Evolutionary conservation across 2,113 vertebrate genomes (phyloP).

Genomic region (Phoenicopterus ruber): DNA sequence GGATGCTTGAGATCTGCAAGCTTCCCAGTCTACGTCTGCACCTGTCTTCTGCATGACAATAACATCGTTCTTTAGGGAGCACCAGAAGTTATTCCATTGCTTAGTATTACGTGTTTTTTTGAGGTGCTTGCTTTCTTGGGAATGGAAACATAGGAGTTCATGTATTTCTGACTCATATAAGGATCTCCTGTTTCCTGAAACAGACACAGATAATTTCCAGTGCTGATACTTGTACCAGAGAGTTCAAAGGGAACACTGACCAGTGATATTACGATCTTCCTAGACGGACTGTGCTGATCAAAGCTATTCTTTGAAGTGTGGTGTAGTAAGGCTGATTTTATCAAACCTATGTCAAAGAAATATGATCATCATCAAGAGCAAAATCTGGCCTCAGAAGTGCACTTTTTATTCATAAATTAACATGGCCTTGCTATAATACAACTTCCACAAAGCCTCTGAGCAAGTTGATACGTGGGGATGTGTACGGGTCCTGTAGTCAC

Average conservation of each 20-base stretch:
- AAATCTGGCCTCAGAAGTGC: not conserved
- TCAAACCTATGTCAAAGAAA: not conserved
- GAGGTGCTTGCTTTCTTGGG: not conserved
- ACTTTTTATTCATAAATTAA: not conserved
- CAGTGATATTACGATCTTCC: not conserved
- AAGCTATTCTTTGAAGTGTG: not conserved
- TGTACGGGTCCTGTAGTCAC: rapidly evolving
- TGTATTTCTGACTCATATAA: not conserved
- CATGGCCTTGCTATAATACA: not conserved
- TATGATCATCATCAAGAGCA: not conserved
- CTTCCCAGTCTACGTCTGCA: not conserved
- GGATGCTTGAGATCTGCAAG: not conserved
- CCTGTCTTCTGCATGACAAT: not conserved
- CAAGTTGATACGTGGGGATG: not conserved
- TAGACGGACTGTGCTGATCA: not conserved
- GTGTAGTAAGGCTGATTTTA: not conserved
- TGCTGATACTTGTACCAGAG: not conserved
- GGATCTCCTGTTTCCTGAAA: not conserved
- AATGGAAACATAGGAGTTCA: not conserved
- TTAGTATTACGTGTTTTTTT: not conserved
- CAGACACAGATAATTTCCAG: not conserved
- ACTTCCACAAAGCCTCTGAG: not conserved
- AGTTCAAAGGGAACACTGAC: not conserved
- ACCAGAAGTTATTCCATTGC: not conserved
- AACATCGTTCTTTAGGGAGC: not conserved